Evolutionary conservation across 2,113 vertebrate genomes (phyloP).

Genomic region (Colistium nudipinnis): DNA sequence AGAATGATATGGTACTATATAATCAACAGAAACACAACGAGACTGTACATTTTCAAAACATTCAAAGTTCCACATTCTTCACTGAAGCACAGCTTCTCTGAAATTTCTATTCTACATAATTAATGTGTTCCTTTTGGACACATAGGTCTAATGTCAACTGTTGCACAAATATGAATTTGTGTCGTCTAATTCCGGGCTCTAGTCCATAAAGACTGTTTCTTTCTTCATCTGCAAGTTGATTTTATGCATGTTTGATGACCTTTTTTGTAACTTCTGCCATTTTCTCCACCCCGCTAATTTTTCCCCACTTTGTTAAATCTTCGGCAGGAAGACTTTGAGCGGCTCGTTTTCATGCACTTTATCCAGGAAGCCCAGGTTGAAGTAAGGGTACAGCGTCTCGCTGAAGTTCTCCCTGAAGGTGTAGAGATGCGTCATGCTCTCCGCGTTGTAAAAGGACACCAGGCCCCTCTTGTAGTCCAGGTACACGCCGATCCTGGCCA

Average conservation of each 20-base stretch:
- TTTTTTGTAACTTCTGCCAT: background rate
- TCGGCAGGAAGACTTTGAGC: slow-evolving; percentile 84
- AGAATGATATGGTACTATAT: background rate
- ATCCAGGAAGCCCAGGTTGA: slow-evolving; percentile 83
- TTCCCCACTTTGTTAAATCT: slow-evolving; percentile 69
- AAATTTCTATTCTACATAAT: slow-evolving; percentile 32
- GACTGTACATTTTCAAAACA: background rate
- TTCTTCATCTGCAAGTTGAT: background rate
- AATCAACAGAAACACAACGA: background rate
- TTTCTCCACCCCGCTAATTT: background rate
- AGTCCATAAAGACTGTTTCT: background rate
- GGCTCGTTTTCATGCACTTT: slow-evolving; percentile 86
- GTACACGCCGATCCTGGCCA: slow-evolving; percentile 81
- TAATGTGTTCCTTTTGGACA: background rate
- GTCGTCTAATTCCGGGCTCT: slow-evolving; percentile 12
- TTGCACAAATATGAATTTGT: slow-evolving; percentile 2
- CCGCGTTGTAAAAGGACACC: slow-evolving; percentile 85
- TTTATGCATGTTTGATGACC: background rate
- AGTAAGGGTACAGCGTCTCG: slow-evolving; percentile 83
- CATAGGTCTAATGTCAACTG: background rate
- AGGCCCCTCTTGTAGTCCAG: slow-evolving; percentile 84
- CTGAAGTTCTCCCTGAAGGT: slow-evolving; percentile 82
- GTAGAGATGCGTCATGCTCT: slow-evolving; percentile 84
- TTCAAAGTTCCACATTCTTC: slow-evolving; percentile 28
- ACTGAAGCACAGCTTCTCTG: slow-evolving; percentile 47